Base-by-base conservation (phyloP, 1,140 invertebrate species). In the Maconellicoccus hirsutus region DNA sequence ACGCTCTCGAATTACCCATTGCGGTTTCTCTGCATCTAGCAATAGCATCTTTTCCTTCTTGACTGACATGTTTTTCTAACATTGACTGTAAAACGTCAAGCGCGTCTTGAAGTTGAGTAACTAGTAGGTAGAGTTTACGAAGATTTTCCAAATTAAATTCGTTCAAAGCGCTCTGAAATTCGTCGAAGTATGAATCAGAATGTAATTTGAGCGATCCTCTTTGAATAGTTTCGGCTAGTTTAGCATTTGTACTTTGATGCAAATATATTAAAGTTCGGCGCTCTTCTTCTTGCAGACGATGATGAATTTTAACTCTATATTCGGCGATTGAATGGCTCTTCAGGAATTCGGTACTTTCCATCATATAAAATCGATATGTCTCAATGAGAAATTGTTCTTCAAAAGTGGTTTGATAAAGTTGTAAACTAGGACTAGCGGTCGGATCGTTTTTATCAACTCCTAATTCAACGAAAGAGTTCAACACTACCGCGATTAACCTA, bases 291-390 rank as follows among this genome's bases (percentile, higher is more conserved):
- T 89, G 83, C 26, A 98, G 82, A 61, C 96, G 85, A 77, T 92
- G 88, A 76, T 98, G 95, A 1, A 93, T 94, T 88, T 96, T 96
- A 82, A 97, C 98, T 91, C 98, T 94, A 78, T 99, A 99, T 78
- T 99, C 96, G 26, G 96, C 98, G 26, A 99, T 93, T 0, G 95
- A 92, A 81, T 98, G 98, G 76, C 94, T 89, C 42, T 87, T 82
- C 16, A 99, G 83, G 81, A 98, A 99, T 75, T 96, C 92, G 3
- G 87, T 89, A 76, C 94, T 97, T 81, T 99, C 96, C 70, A 89
- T 84, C 12, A 87, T 91, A 78, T 99, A 99, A 84, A 95, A 99
- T 42, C 90, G 81, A 80, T 95, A 93, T 0, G 98, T 99, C 77
- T 98, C 95, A 74, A 94, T 90, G 0, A 99, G 83, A 80, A 99